phyloP scores from a whole-genome alignment of 2,888 invertebrate species.

The Philereme transversata region DNA sequence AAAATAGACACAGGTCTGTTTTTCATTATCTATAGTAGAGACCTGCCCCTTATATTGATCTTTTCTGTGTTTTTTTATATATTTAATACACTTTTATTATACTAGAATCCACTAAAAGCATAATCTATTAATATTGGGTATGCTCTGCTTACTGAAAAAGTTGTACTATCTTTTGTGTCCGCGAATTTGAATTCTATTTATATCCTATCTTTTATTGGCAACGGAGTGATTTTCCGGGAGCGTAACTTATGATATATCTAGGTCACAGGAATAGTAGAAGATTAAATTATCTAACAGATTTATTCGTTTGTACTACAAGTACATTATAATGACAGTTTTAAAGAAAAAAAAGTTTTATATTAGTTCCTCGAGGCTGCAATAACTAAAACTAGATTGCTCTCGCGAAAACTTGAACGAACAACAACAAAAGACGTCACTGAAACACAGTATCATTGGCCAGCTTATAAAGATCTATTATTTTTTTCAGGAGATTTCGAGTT shows the following conservation, averaged over 20 bases:
- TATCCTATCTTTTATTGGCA: constrained; percentile 7
- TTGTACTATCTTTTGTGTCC: background rate
- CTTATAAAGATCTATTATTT: constrained; percentile 21
- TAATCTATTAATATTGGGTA: too few species aligned
- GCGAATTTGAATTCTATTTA: constrained; percentile 2
- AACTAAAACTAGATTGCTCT: constrained; percentile 51
- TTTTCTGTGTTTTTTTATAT: too few species aligned
- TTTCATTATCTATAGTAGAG: too few species aligned
- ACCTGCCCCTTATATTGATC: too few species aligned
- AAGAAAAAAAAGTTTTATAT: constrained; percentile 37
- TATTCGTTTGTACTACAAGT: background rate
- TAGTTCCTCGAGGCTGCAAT: constrained; percentile 20
- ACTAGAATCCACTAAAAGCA: too few species aligned
- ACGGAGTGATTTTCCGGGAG: constrained; percentile 6
- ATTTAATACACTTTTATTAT: too few species aligned
- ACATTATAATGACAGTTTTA: constrained; percentile 6
- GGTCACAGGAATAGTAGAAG: too few species aligned
- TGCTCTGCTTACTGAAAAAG: too few species aligned
- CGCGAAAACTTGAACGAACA: constrained; percentile 43
- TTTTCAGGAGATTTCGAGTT: constrained; percentile 4
- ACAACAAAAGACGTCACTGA: constrained; percentile 36
- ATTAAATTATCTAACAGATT: too few species aligned
- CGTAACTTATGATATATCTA: background rate
- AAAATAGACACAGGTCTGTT: too few species aligned
- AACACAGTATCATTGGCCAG: constrained; percentile 24